Evolutionary conservation across 2,113 vertebrate species (phyloP), one percentile per base, ranked within the genome.

Genomic region (Caranx melampygus): DNA sequence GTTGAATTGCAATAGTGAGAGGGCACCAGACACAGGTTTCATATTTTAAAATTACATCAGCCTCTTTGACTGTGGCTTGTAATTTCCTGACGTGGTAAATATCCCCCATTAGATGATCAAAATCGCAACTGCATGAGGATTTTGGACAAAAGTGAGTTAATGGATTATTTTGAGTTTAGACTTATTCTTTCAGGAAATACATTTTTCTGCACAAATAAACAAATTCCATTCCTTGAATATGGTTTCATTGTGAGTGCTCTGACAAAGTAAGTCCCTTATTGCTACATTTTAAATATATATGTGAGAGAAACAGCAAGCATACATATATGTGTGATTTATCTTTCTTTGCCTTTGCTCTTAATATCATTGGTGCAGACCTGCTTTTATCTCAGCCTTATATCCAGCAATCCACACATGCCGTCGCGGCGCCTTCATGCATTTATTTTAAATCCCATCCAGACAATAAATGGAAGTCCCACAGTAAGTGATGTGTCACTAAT

Each of bases 31-130:
- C 47, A 49, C 47, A 34, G 59, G 35, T 59, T 76, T 82, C 35
- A 63, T 63, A 73, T 72, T 79, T 35, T 52, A 61, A 78, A 86
- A 89, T 67, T 12, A 54, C 37, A 71, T 81, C 66, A 79, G 47
- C 45, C 55, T 85, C 35, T 81, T 71, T 59, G 70, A 34, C 59
- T 75, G 77, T 78, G 57, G 65, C 65, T 72, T 69, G 51, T 80
- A 65, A 66, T 79, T 75, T 76, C 55, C 42, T 57, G 65, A 59
- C 34, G 69, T 54, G 12, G 13, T 58, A 66, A 4, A 20, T 45
- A 47, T 62, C 1, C 0, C 12, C 45, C 40, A 57, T 68, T 13
- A 52, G 31, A 34, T 72, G 44, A 5, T 51, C n/a, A 20, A n/a
- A 47, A 16, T 44, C 1, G 20, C 37, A 66, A 47, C 34, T 42